A percentile compares a stretch with the other conserved stretches of the same genome.
These are phyloP conservation scores for Opisthocomus hoazin DNA, from an alignment of 2,113 vertebrate genomes.

Conservation along the genomic window DNA sequence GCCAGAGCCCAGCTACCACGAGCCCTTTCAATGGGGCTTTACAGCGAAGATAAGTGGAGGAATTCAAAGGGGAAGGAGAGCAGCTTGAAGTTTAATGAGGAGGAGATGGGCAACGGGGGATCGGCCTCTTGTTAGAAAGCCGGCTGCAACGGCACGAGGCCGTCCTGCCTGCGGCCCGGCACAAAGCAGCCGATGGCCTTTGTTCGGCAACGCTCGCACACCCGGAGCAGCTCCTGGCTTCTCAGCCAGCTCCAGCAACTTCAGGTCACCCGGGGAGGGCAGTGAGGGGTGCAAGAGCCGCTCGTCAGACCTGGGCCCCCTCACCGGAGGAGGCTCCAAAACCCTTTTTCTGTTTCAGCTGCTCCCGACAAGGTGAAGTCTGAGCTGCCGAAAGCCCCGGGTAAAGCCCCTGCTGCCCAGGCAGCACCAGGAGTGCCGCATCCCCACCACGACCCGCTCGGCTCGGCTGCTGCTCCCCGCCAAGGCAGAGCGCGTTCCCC, in stretches of 20 bases:
- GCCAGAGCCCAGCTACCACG: neutral
- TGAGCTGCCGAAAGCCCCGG: accelerated
- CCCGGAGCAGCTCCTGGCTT: accelerated
- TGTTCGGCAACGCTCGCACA: neutral
- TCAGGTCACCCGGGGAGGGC: neutral
- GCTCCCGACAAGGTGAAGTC: neutral
- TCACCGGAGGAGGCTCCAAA: neutral
- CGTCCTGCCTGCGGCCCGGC: neutral
- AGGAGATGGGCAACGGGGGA: neutral
- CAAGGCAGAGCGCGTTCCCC: neutral
- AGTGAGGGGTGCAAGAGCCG: accelerated
- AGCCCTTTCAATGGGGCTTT: slow-evolving; percentile 16
- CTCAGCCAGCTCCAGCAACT: neutral
- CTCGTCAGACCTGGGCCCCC: neutral
- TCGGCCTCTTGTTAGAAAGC: neutral
- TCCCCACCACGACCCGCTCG: neutral
- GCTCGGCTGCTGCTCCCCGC: neutral
- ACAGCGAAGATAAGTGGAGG: neutral
- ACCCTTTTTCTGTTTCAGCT: neutral
- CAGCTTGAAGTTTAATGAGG: slow-evolving; percentile 58
- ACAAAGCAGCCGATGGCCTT: slow-evolving; percentile 4
- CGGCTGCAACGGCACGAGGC: neutral
- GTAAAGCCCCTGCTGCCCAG: accelerated
- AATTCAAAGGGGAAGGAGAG: neutral
- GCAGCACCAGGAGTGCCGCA: neutral